Conservation (phyloP, 92 coral and sea anemone species). For the Porites evermanni region DNA sequence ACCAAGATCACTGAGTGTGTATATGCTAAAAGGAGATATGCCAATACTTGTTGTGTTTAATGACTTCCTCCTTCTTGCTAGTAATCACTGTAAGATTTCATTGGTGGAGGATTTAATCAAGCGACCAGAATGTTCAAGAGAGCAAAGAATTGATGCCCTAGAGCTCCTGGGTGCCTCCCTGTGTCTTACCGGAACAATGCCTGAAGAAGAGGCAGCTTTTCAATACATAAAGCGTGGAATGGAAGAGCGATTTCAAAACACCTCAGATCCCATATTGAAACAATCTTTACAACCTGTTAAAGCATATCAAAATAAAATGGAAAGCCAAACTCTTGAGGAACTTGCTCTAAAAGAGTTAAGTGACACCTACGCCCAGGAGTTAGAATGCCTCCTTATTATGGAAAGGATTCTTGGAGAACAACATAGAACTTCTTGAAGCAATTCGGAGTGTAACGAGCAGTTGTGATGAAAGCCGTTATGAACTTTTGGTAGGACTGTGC, state of each 20-base stretch:
- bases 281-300: slow-evolving; percentile 45
- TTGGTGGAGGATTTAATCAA: neutral
- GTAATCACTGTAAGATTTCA: neutral
- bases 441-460: slow-evolving; percentile 46
- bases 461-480: slow-evolving; percentile 12
- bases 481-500: slow-evolving; percentile 65
- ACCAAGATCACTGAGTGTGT: too few relatives aligned
- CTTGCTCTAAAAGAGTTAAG: slow-evolving; percentile 49
- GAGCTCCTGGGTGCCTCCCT: neutral
- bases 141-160: neutral
- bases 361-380: slow-evolving; percentile 50
- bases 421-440: slow-evolving; percentile 55
- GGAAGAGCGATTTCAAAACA: slow-evolving; percentile 45
- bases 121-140: neutral
- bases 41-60: too few relatives aligned
- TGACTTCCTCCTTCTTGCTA: neutral
- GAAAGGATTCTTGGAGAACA: slow-evolving; percentile 66
- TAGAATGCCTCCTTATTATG: slow-evolving; percentile 70
- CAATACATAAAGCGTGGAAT: slow-evolving; percentile 64
- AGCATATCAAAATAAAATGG: slow-evolving; percentile 69
- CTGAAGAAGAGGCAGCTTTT: slow-evolving; percentile 13
- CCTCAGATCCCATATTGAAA: slow-evolving; percentile 31
- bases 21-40: too few relatives aligned
- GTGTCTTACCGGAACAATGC: neutral
- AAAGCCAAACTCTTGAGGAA: slow-evolving; percentile 67